A percentile compares a stretch with the other conserved stretches of the same genome.
Conservation (phyloP, 2,113 vertebrate genomes). For the Naja naja region DNA sequence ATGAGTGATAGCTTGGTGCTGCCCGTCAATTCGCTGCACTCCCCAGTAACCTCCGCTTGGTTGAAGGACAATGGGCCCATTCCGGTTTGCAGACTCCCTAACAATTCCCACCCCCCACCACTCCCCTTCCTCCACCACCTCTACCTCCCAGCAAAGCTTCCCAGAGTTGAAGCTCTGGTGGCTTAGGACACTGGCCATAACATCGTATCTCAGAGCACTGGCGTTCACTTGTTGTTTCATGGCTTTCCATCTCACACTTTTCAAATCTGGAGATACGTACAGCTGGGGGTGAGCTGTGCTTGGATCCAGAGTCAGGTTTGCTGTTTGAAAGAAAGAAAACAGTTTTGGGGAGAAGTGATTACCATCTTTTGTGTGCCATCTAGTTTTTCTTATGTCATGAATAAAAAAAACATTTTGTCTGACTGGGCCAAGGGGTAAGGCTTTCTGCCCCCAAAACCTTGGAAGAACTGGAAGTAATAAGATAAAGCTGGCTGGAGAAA, state of each 20-base stretch:
- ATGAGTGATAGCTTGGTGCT: background rate
- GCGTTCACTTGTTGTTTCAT: background rate
- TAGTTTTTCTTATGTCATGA: background rate
- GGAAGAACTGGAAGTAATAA: background rate
- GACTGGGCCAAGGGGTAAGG: background rate
- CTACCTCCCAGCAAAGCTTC: background rate
- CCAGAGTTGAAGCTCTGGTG: background rate
- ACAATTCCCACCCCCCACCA: constrained; percentile 6
- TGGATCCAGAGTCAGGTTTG: constrained; percentile 2
- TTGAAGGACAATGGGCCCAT: background rate
- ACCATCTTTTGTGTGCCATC: background rate
- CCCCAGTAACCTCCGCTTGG: background rate
- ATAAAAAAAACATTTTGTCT: background rate
- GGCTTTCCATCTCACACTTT: background rate
- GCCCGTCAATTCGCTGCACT: background rate
- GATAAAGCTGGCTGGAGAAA: background rate
- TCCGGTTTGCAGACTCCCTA: background rate
- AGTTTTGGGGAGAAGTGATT: background rate
- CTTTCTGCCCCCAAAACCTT: background rate
- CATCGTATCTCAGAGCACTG: background rate
- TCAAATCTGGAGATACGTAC: background rate
- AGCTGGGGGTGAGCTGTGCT: background rate
- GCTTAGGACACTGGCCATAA: background rate
- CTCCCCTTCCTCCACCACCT: background rate
- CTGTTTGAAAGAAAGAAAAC: background rate